phyloP scores from a whole-genome alignment of 37 sponge, comb jelly and placozoan genomes.

The Cliona cf. orientalis region DNA sequence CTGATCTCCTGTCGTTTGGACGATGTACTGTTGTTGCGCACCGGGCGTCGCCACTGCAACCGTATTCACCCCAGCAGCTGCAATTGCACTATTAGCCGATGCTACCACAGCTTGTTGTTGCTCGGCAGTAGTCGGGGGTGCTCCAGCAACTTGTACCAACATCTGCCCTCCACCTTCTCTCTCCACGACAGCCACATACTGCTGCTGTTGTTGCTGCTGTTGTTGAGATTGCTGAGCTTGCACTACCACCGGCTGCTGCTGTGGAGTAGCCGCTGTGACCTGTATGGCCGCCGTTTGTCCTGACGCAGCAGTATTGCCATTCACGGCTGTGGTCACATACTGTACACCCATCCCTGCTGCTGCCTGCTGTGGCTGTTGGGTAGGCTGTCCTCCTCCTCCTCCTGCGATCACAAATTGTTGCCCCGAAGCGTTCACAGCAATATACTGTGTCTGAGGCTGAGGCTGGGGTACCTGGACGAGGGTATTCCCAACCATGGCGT shows the following conservation, averaged over 20 bases:
- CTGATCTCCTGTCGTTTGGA: too few relatives aligned
- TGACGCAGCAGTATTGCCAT: too few relatives aligned
- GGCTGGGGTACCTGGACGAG: constrained; percentile 18
- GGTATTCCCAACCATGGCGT: constrained; percentile 53
- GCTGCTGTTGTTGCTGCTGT: too few relatives aligned
- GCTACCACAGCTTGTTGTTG: background rate
- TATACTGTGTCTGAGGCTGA: constrained; percentile 11
- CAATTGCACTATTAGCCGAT: background rate
- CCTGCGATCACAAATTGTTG: background rate
- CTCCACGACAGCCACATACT: background rate
- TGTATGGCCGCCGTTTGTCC: too few relatives aligned
- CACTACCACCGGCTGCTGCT: too few relatives aligned
- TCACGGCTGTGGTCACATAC: too few relatives aligned
- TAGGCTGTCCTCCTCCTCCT: background rate
- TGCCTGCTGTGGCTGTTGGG: constrained; percentile 4
- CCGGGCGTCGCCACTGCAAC: too few relatives aligned
- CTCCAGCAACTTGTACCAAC: constrained; percentile 4
- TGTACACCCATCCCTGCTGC: too few relatives aligned
- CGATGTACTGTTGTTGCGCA: too few relatives aligned
- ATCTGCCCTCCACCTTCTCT: constrained; percentile 17
- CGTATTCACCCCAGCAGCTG: background rate
- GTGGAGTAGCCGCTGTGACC: too few relatives aligned
- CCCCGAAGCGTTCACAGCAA: constrained; percentile 9
- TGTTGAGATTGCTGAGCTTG: too few relatives aligned
- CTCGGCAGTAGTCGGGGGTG: background rate